These are phyloP conservation scores for Tridacna crocea DNA, from an alignment of 2,888 invertebrate species.

Conservation along the genomic window DNA sequence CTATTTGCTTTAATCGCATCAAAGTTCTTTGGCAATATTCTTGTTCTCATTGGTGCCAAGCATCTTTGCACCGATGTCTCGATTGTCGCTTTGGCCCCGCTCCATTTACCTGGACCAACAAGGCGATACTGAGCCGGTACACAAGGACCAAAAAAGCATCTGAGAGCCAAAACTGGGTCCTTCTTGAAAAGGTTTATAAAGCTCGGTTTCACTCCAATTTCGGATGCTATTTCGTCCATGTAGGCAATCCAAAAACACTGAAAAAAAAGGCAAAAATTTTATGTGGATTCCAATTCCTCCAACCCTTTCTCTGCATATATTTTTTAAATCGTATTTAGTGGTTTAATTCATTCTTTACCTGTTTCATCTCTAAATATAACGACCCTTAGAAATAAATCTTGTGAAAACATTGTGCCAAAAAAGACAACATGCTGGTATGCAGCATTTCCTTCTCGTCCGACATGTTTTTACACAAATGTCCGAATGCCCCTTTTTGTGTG, in stretches of 20 bases:
- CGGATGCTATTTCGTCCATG: constrained; percentile 80
- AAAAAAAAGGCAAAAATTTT: no score
- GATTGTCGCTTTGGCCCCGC: constrained; percentile 71
- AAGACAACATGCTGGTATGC: no score
- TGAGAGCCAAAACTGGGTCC: constrained; percentile 75
- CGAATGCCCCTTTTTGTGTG: no score
- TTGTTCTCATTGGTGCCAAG: constrained; percentile 55
- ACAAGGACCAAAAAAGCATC: constrained; percentile 80
- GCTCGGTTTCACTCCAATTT: constrained; percentile 77
- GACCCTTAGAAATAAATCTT: no score
- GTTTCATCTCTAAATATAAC: no score
- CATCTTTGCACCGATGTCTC: constrained; percentile 53
- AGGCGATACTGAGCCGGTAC: constrained; percentile 81
- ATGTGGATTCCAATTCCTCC: no score
- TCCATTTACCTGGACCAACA: constrained; percentile 76
- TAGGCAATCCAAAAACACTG: constrained; percentile 82
- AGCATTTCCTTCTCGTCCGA: no score
- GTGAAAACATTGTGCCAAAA: no score
- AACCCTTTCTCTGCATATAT: no score
- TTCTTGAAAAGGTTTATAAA: constrained; percentile 66
- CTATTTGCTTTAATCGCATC: neutral
- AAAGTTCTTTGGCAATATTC: constrained; percentile 59
- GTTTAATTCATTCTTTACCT: no score
- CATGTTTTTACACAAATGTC: no score
- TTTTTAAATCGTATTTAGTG: no score